Conservation (phyloP, 2,113 vertebrate genomes). For the Cranoglanis bouderius region DNA sequence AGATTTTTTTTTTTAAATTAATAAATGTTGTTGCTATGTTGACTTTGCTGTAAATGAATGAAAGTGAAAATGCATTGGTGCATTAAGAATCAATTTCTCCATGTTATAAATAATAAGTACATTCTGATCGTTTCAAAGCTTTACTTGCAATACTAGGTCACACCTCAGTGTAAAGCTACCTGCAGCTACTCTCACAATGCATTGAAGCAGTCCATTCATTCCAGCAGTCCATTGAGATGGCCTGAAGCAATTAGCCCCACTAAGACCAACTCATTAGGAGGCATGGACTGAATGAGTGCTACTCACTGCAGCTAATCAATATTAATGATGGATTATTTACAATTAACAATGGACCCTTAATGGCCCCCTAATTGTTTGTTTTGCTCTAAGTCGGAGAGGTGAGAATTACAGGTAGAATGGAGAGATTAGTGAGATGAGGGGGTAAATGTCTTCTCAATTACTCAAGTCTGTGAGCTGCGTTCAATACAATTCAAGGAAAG, state of each 20-base stretch:
- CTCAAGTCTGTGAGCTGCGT: background rate
- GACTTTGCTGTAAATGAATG: slow-evolving; percentile 1
- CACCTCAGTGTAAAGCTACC: slow-evolving; percentile 32
- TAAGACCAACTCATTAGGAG: slow-evolving; percentile 59
- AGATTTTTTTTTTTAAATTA: background rate
- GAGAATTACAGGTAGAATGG: slow-evolving; percentile 49
- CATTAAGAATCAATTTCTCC: background rate
- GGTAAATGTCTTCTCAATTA: slow-evolving; percentile 46
- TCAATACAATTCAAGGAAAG: background rate
- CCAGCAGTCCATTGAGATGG: slow-evolving; percentile 40
- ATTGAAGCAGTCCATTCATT: slow-evolving; percentile 47
- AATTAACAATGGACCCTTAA: slow-evolving; percentile 59
- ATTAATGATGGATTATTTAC: slow-evolving; percentile 62
- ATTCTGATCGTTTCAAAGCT: slow-evolving; percentile 37
- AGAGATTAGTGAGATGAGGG: slow-evolving; percentile 37
- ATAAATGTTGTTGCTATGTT: background rate
- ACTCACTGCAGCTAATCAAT: slow-evolving; percentile 58
- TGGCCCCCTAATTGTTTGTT: slow-evolving; percentile 57
- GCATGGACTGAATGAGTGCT: slow-evolving; percentile 51
- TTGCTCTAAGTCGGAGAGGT: slow-evolving; percentile 52
- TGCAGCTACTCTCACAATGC: slow-evolving; percentile 39
- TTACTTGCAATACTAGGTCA: slow-evolving; percentile 32
- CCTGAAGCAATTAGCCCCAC: slow-evolving; percentile 56
- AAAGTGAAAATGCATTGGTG: background rate
- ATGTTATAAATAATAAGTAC: slow-evolving; percentile 2